Percentiles rank a stretch among this genome's conserved stretches.
Evolutionary conservation across 2,888 invertebrate genomes (phyloP).

Genomic region (Nasonia oneida): DNA sequence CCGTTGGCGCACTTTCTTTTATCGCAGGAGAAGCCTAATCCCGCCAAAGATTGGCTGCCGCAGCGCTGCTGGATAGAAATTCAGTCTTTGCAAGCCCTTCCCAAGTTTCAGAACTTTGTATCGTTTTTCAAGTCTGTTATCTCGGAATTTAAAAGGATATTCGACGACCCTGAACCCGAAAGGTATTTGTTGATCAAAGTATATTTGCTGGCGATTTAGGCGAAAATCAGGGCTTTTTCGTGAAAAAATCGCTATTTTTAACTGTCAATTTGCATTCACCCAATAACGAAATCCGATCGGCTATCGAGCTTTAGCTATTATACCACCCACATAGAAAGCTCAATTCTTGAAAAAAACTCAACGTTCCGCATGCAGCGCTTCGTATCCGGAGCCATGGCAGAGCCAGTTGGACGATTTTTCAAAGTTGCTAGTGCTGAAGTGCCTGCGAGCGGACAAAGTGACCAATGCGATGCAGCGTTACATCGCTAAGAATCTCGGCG

Average conservation of each 20-base stretch:
- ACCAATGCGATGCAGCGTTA: conserved; percentile 89
- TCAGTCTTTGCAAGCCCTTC: conserved; percentile 85
- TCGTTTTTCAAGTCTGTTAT: conserved; percentile 81
- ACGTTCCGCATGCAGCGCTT: background rate
- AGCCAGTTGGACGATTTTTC: conserved; percentile 85
- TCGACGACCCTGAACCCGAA: conserved; percentile 86
- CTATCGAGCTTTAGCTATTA: too few relatives aligned
- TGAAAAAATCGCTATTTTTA: too few relatives aligned
- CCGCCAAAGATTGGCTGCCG: conserved; percentile 90
- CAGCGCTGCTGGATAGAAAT: conserved; percentile 90
- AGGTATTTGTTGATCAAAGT: conserved; percentile 75
- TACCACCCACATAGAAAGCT: background rate
- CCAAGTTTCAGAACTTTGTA: conserved; percentile 84
- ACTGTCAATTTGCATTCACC: too few relatives aligned
- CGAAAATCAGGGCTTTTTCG: too few relatives aligned
- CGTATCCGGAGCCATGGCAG: conserved; percentile 85
- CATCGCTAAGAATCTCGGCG: conserved; percentile 86
- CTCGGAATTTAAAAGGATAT: conserved; percentile 83
- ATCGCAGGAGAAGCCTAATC: conserved; percentile 83
- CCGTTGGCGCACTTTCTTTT: background rate
- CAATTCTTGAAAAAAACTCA: background rate
- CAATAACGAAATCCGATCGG: too few relatives aligned
- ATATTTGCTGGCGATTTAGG: too few relatives aligned
- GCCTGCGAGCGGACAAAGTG: conserved; percentile 91
- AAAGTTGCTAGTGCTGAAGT: conserved; percentile 88